Evolutionary conservation across 2,113 vertebrate species (phyloP), one percentile per base, ranked within the genome.

Genomic region (Oryzias melastigma): DNA sequence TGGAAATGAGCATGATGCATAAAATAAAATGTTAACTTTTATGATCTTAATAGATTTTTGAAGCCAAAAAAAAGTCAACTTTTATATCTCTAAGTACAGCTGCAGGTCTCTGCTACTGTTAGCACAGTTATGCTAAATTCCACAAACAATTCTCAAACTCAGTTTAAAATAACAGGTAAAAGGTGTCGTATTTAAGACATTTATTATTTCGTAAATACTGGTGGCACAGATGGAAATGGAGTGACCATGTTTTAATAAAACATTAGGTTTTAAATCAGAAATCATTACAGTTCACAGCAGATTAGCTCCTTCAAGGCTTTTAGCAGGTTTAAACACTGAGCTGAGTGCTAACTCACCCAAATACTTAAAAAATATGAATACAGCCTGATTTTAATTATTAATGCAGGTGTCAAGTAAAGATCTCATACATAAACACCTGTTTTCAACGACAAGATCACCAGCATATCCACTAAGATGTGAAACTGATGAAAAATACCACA

Each of bases 171-270:
- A 16, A 35, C 35, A 20, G 29, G 29, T 0, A 40, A 12, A 8
- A 19, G 14, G 41, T 22, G 20, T 18, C 8, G 18, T 41, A 27
- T 3, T 7, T 27, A 27, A 27, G 25, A 27, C 25, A 5, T 27
- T 27, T 27, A 27, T 4, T 25, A 25, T 27, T 69, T 54, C 18
- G 73, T 73, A 72, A 68, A 73, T 59, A 74, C 46, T 58, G 12
- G 43, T 24, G 40, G 49, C 58, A 74, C 45, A 51, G 22, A 20
- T 53, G 29, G 41, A 43, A 55, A 64, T 29, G 49, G 42, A 47
- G 29, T 53, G 43, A 77, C 71, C 57, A 83, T 71, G 65, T 83
- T 41, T 65, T 66, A 6, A 22, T 4, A 47, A n/a, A 48, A 57
- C 46, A 61, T 19, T 5, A 49, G 44, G 44, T 18, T 47, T 18